Base-by-base conservation (phyloP, 2,797 vertebrate species). In the Mormyrus proboscirostris region DNA sequence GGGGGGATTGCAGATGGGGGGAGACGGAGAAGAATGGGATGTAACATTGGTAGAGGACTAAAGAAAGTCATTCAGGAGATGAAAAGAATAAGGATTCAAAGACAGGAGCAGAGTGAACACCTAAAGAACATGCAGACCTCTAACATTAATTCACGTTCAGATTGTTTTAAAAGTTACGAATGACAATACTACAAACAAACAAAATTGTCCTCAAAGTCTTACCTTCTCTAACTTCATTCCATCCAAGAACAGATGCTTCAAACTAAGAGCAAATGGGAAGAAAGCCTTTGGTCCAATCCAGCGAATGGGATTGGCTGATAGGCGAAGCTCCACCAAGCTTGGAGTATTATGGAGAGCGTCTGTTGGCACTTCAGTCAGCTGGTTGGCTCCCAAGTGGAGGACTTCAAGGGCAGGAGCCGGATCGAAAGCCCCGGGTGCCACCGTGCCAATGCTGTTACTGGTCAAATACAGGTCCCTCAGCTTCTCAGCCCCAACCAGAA, bases 211-310 rank as follows among this genome's bases (percentile, higher is more conserved):
- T 19, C 38, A 88, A 38, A 14, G 33, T 0, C 93, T 91, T 90
- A 98, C 98, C 96, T 91, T 92, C 94, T 98, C 95, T 92, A 99
- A 94, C 1, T 95, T 96, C 93, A 97, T 97, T 92, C 96, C 94
- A 90, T 98, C 96, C 90, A 99, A 95, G 91, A 97, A 98, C 62
- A 99, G 95, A 90, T 97, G 96, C 92, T 96, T 97, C 91, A 99
- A 94, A 0, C 96, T 96, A 38, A 79, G 57, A 25, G 93, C 94
- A 90, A 97, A 86, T 0, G 97, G 94, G 82, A 91, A 93, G 91
- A 99, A 99, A 49, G 95, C 96, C 0, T 93, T 90, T 0, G 96
- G 91, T 0, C 90, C 95, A 69, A 99, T 91, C 90, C 90, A 93
- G 85, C 94, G 94, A 59, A 99, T 97, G 1, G 95, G 92, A 90